A percentile compares a stretch with the other conserved stretches of the same genome.
Conservation (phyloP, 2,888 invertebrate genomes). For the Polydrusus tereticollis region DNA sequence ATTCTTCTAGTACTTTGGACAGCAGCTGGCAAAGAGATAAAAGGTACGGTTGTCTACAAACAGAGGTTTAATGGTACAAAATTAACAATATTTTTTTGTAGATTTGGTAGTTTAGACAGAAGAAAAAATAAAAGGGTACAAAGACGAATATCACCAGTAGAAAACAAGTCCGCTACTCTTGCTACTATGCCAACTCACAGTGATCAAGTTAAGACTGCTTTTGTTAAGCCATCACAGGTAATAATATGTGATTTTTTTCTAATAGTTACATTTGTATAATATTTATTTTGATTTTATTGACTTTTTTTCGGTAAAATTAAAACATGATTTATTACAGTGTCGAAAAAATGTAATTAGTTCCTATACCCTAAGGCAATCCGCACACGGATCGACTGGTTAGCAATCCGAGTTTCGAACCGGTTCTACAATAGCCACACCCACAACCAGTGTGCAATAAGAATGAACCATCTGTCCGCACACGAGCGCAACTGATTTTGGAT, state of each 20-base stretch:
- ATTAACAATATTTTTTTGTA: slow-evolving; percentile 52
- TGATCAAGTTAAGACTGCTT: slow-evolving; percentile 59
- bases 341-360: too few relatives aligned
- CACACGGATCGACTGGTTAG: too few relatives aligned
- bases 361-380: too few relatives aligned
- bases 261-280: too few relatives aligned
- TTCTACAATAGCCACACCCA: too few relatives aligned
- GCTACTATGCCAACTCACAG: slow-evolving; percentile 58
- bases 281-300: neutral
- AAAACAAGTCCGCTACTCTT: slow-evolving; percentile 63
- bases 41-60: slow-evolving; percentile 54
- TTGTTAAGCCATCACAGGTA: slow-evolving; percentile 61
- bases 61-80: neutral
- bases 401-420: too few relatives aligned
- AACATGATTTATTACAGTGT: too few relatives aligned
- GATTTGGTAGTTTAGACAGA: slow-evolving; percentile 74
- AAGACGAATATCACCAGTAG: slow-evolving; percentile 63
- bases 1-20: slow-evolving; percentile 57
- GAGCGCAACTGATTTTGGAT: too few relatives aligned
- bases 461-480: too few relatives aligned
- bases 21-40: slow-evolving; percentile 63
- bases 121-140: slow-evolving; percentile 68
- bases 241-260: neutral
- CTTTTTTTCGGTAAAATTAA: too few relatives aligned
- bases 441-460: too few relatives aligned